Conservation (phyloP, 2,888 invertebrate species). For the Copidosoma aretas region DNA sequence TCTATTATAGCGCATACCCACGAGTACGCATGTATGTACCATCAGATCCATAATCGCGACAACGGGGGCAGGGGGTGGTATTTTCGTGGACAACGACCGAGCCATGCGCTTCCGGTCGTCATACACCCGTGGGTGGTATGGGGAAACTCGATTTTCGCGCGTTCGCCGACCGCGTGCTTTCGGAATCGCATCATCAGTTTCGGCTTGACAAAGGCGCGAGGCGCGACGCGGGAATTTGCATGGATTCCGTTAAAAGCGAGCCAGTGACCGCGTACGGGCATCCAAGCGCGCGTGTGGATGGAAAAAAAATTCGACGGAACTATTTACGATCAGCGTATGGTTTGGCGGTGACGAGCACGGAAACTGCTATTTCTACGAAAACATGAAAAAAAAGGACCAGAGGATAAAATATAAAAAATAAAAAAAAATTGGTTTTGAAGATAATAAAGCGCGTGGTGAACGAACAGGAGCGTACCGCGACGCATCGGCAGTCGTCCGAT, state of each 20-base stretch:
- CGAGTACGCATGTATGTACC: conserved; percentile 22
- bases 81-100: conserved; percentile 44
- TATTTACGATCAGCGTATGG: conserved; percentile 28
- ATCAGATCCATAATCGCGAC: conserved; percentile 44
- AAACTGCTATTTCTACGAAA: conserved; percentile 38
- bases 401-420: background rate
- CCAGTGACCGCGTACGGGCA: conserved; percentile 6
- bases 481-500: conserved; percentile 61
- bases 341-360: conserved; percentile 41
- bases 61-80: conserved; percentile 46
- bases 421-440: background rate
- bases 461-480: conserved; percentile 43
- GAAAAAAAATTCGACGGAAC: conserved; percentile 9
- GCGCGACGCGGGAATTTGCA: conserved; percentile 25
- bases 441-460: conserved; percentile 7
- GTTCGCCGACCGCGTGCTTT: conserved; percentile 7
- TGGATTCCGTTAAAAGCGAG: conserved; percentile 17
- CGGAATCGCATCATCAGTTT: conserved; percentile 32
- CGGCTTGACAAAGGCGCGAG: conserved; percentile 20
- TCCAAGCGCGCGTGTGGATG: background rate
- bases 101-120: background rate
- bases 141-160: conserved; percentile 15
- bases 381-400: background rate
- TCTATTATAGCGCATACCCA: conserved; percentile 1
- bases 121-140: background rate